Evolutionary conservation across 2,797 vertebrate genomes (phyloP), one percentile per base, ranked within the genome.

Genomic region (Manis javanica): DNA sequence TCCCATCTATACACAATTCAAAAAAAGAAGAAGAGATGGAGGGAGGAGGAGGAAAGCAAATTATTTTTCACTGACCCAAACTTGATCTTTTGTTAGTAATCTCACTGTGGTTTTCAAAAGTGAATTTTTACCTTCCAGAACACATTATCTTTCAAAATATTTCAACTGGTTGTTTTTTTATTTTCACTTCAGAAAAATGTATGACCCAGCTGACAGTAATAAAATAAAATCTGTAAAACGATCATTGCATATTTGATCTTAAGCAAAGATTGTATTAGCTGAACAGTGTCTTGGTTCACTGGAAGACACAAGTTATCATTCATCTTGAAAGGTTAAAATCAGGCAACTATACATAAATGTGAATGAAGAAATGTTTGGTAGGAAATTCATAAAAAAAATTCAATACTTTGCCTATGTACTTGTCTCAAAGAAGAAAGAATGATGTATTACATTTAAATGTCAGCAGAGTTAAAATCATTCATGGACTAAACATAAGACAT

Each of bases 61-160:
- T 69, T 95, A 59, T 57, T 94, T 96, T 94, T 68, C 57, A 92
- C 92, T 95, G 95, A 95, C 90, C 87, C 8, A 66, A 37, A 69
- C 42, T 96, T 96, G 82, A 96, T 95, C 90, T 92, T 97, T 93
- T 93, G 72, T 95, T 88, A 93, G 63, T 57, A 83, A 63, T 89
- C 84, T 90, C 92, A 90, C 57, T 46, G 46, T 72, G 31, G 19
- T 82, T 96, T 96, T 95, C 59, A 83, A 86, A 4, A 89, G 64
- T 94, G 92, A 92, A 95, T 94, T 86, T 74, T 89, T 94, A 92
- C 78, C 64, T 96, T 94, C 59, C 29, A 94, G 64, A 93, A 91
- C 23, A 91, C 23, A 94, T 94, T 96, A 95, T 90, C 82, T 95
- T 97, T 95, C 72, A 96, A 97, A 93, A 97, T 89, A 95, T 83